Evolutionary conservation across 2,888 invertebrate genomes (phyloP).

Genomic region (Mesorhabditis sp.): DNA sequence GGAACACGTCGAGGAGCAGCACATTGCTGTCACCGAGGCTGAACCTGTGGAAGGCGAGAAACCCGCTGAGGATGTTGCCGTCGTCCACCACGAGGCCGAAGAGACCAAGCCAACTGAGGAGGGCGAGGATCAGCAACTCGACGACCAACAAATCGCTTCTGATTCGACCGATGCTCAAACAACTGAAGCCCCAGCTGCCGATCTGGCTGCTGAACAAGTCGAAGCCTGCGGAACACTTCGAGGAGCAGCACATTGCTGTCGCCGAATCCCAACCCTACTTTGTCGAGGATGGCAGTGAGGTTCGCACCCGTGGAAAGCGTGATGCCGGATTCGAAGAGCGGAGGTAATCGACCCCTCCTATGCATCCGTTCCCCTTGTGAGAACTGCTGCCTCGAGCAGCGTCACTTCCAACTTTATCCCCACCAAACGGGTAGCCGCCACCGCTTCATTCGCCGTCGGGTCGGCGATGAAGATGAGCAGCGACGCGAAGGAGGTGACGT

Average conservation of each 20-base stretch:
- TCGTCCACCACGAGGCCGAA: background rate
- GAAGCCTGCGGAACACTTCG: too few species aligned
- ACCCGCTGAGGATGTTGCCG: constrained; percentile 2
- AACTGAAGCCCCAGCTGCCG: background rate
- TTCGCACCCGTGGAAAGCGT: too few species aligned
- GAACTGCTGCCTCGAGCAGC: constrained; percentile 6
- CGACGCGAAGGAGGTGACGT: background rate
- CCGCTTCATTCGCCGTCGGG: background rate
- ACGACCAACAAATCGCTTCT: background rate
- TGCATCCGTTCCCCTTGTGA: background rate
- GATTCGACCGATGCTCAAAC: background rate
- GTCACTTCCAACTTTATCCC: background rate
- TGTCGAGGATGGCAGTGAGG: too few species aligned
- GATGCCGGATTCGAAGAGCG: too few species aligned
- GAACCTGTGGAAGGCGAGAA: background rate
- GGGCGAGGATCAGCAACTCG: background rate
- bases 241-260: too few species aligned
- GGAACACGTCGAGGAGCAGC: background rate
- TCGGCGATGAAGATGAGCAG: background rate
- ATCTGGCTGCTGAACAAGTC: background rate
- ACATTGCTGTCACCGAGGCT: background rate
- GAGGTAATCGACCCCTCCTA: too few species aligned
- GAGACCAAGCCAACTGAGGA: constrained; percentile 6
- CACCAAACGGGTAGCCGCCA: background rate
- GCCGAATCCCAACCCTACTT: too few species aligned